Evolutionary conservation across 2,888 invertebrate genomes (phyloP), one percentile per base, ranked within the genome.

Genomic region (Ametastegia equiseti): DNA sequence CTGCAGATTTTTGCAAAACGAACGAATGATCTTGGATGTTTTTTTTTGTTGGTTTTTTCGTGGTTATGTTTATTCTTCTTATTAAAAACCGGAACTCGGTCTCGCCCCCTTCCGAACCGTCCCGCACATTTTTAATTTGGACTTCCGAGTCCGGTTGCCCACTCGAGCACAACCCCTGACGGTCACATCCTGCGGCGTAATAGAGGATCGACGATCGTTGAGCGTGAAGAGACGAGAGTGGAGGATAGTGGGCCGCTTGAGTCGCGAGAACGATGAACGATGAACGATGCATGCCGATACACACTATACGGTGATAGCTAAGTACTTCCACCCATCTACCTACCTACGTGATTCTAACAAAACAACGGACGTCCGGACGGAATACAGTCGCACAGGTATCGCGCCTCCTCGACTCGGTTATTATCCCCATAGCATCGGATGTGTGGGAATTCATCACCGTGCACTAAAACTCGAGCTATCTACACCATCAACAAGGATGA

Each of bases 291-390:
- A 75, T 78, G 78, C 78, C 60, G 78, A 60, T 75, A 75, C 75
- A 54, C 71, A 30, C 63, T 23, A 63, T 23, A 30, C 5, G 30
- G 30, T 9, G 45, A 27, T 27, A 47, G 45, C 9, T 69, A 30
- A 47, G 47, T 47, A 30, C 19, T 27, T 30, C 23, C 71, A 27
- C 47, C 19, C 45, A 30, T 23, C 60, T 30, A 45, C 23, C 19
- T 45, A 85, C 86, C 89, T 89, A 89, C 91, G 91, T 91, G 91
- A 92, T 91, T 91, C 86, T 88, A 91, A 92, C 91, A 91, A 91
- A 91, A 91, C 91, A 91, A 87, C 91, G 92, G 91, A 92, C 90
- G 89, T 91, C 92, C 91, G 91, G 91, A 91, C 88, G 85, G 85
- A 88, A 85, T 86, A 88, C 89, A 91, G 91, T 92, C 91, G 89